Base-by-base conservation (phyloP, 2,113 vertebrate species). In the Alethe diademata region DNA sequence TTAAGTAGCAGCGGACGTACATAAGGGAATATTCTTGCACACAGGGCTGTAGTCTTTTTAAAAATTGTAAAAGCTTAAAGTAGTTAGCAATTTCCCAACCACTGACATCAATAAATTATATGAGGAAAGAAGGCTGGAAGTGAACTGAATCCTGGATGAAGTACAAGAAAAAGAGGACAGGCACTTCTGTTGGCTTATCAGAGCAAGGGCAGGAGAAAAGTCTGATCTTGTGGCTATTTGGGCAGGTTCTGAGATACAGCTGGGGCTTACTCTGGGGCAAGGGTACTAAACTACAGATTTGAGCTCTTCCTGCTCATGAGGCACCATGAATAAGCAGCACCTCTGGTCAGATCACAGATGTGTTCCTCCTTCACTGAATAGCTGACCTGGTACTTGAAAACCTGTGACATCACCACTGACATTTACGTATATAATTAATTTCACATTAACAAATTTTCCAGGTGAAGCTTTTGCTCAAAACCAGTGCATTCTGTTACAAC, bases 21-120 rank as follows among this genome's bases (percentile, higher is more conserved):
- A 35, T 75, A 72, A 81, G 94, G 94, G 95, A 97, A 92, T 91
- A 93, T 57, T 60, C 8, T 72, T 75, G 80, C 86, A 67, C 65
- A 78, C 13, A 53, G 73, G 65, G 60, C 80, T 87, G 43, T 42
- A 75, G 48, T 61, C 53, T 72, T 87, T 81, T 35, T 78, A 84
- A 84, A 92, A 91, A 89, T 78, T 62, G 74, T 89, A 54, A 93
- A 92, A 92, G 86, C 86, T 89, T 91, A 69, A 92, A 95, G 91
- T 75, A 67, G 57, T 87, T 92, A 57, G 89, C 69, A 91, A 89
- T 93, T 94, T 97, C 35, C 45, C 78, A 85, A 4, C 31, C 40
- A 75, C 48, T 87, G 84, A 82, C 93, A 94, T 96, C 58, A 97
- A 96, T 92, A 95, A 95, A 95, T 95, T 89, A 95, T 85, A 57